phyloP scores from a whole-genome alignment of 2,888 invertebrate species.

The Ptycholaimellus sp. region DNA sequence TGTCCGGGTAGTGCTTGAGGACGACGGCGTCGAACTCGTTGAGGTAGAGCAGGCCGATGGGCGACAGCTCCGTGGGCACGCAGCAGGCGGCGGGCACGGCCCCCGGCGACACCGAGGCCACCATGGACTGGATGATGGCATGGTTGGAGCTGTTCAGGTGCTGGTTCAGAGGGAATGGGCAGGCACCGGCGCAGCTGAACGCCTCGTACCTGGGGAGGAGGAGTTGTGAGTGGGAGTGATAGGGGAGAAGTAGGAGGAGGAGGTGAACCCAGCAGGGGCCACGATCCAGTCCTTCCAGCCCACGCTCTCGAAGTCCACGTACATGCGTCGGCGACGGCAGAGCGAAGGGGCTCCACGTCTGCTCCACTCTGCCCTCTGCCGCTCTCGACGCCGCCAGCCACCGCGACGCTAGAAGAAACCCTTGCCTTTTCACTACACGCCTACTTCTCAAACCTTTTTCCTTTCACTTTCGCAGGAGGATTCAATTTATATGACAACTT shows the following conservation, averaged over 20 bases:
- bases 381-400: no score
- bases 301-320: slow-evolving; percentile 75
- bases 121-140: slow-evolving; percentile 80
- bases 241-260: no score
- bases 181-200: slow-evolving; percentile 68
- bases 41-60: slow-evolving; percentile 80
- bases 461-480: no score
- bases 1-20: slow-evolving; percentile 89
- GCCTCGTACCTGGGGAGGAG: slow-evolving; percentile 76
- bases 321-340: slow-evolving; percentile 61
- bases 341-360: no score
- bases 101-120: slow-evolving; percentile 65
- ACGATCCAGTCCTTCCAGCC: slow-evolving; percentile 76
- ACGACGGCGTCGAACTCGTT: slow-evolving; percentile 79
- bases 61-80: slow-evolving; percentile 70
- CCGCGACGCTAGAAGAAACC: no score
- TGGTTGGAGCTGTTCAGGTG: slow-evolving; percentile 87
- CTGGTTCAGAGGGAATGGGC: slow-evolving; percentile 68
- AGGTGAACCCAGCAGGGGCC: no score
- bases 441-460: no score
- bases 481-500: no score
- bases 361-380: no score
- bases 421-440: no score
- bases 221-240: no score
- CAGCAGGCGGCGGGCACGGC: slow-evolving; percentile 81